A percentile compares a stretch with the other conserved stretches of the same genome.
Conservation (phyloP, 2,888 invertebrate species). For the Philopedon plagiatum region DNA sequence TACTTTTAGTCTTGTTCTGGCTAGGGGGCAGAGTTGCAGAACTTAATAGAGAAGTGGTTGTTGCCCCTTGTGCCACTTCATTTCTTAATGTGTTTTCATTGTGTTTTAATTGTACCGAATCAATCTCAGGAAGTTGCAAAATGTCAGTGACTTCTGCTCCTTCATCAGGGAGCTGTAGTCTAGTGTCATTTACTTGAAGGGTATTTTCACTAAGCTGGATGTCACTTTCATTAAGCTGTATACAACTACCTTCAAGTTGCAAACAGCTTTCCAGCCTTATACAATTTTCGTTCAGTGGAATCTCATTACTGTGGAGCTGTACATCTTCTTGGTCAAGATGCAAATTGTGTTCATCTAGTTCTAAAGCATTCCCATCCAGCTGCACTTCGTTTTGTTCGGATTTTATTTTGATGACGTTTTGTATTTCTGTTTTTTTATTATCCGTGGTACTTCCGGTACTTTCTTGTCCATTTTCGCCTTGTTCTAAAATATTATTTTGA, state of each 20-base stretch:
- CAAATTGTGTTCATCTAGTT: not conserved
- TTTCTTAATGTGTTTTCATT: conserved; percentile 52
- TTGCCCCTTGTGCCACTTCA: conserved; percentile 55
- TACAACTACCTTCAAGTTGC: not conserved
- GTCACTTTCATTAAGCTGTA: not conserved
- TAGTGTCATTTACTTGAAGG: not conserved
- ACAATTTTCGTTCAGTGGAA: not conserved
- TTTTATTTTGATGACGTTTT: conserved; percentile 20
- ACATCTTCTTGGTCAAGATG: not conserved
- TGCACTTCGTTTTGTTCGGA: not conserved
- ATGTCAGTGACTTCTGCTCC: not conserved
- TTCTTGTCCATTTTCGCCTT: not conserved
- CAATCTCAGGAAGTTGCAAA: not conserved
- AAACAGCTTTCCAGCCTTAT: not conserved
- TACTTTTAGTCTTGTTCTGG: conserved; percentile 10
- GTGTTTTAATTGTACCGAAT: not conserved
- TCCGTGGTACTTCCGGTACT: not conserved
- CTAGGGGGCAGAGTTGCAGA: conserved; percentile 19
- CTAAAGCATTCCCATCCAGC: not conserved
- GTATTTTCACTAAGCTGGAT: not conserved
- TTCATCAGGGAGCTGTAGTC: not conserved
- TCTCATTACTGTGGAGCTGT: not conserved
- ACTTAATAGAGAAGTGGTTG: not conserved
- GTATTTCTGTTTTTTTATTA: conserved; percentile 14
- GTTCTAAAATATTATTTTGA: conserved; percentile 1